phyloP scores from a whole-genome alignment of 1,140 invertebrate species.

The Lepidostoma basale region DNA sequence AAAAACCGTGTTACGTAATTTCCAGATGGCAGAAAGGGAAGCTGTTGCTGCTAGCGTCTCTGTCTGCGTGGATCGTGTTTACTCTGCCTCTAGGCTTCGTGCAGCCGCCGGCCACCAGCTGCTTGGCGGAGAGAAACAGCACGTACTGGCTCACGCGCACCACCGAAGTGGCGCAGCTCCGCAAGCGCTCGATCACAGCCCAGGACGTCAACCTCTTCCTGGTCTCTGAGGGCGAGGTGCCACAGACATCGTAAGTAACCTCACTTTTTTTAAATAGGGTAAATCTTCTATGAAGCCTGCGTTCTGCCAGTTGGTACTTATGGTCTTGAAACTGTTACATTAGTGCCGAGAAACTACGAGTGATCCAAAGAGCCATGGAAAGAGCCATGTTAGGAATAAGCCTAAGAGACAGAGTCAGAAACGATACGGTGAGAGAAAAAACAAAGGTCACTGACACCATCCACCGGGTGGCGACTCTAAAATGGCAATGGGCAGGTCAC shows the following conservation, averaged over 20 bases:
- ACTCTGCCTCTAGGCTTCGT: conserved; percentile 95
- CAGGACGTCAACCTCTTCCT: conserved; percentile 29
- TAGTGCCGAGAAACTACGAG: too few relatives aligned
- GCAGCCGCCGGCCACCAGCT: conserved; percentile 89
- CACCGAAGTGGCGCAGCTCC: conserved; percentile 54
- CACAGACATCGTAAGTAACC: conserved; percentile 32
- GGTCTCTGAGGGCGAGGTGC: conserved; percentile 17
- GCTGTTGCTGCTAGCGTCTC: conserved; percentile 84
- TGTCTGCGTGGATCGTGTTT: conserved; percentile 95
- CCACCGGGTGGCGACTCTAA: too few relatives aligned
- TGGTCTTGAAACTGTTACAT: too few relatives aligned
- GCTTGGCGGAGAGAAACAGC: conserved; percentile 77
- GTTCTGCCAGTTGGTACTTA: too few relatives aligned
- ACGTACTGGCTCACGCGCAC: conserved; percentile 64
- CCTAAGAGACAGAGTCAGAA: too few relatives aligned
- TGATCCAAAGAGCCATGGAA: too few relatives aligned
- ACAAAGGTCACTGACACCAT: too few relatives aligned
- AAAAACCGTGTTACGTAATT: too few relatives aligned
- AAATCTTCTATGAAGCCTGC: too few relatives aligned
- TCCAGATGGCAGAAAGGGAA: conserved; percentile 84
- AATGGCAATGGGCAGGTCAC: too few relatives aligned
- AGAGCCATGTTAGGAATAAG: too few relatives aligned
- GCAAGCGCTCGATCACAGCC: conserved; percentile 49
- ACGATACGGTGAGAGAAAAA: too few relatives aligned
- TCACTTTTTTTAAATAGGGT: not conserved